Conservation (phyloP, 2,113 vertebrate genomes). For the Larimichthys crocea region DNA sequence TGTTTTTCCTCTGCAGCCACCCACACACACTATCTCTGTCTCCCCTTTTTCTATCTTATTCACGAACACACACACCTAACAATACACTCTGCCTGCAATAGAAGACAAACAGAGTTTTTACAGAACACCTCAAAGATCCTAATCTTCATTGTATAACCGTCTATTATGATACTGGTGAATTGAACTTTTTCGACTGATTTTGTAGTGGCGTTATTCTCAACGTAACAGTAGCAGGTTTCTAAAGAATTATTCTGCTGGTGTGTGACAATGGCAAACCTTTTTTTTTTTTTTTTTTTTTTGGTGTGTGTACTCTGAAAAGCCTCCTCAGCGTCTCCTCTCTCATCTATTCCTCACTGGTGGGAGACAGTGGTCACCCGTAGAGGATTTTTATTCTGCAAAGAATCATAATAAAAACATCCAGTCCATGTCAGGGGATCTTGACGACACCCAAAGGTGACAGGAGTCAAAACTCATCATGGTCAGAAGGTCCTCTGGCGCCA, state of each 20-base stretch:
- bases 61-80: conserved; percentile 26
- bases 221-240: not conserved
- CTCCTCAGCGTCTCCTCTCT: conserved; percentile 3
- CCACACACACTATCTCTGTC: conserved; percentile 37
- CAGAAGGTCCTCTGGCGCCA: conserved; percentile 84
- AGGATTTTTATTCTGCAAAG: conserved; percentile 78
- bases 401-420: conserved; percentile 44
- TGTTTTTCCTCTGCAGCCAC: conserved; percentile 46
- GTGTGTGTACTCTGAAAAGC: conserved; percentile 29
- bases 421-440: conserved; percentile 79
- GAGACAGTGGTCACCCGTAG: conserved; percentile 50
- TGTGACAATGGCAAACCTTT: not conserved
- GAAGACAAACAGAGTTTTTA: conserved; percentile 2
- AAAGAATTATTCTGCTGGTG: conserved; percentile 9
- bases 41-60: conserved; percentile 34
- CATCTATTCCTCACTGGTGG: conserved; percentile 13
- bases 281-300: not conserved
- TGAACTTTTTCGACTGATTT: conserved; percentile 5
- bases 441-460: conserved; percentile 90
- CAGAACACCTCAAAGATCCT: conserved; percentile 21
- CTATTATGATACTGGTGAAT: conserved; percentile 13
- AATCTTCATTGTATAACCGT: not conserved
- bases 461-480: conserved; percentile 92
- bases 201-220: not conserved
- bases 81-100: conserved; percentile 24